Base-by-base conservation (phyloP, 2,888 invertebrate species). In the Hermaeophaga mercurialis region DNA sequence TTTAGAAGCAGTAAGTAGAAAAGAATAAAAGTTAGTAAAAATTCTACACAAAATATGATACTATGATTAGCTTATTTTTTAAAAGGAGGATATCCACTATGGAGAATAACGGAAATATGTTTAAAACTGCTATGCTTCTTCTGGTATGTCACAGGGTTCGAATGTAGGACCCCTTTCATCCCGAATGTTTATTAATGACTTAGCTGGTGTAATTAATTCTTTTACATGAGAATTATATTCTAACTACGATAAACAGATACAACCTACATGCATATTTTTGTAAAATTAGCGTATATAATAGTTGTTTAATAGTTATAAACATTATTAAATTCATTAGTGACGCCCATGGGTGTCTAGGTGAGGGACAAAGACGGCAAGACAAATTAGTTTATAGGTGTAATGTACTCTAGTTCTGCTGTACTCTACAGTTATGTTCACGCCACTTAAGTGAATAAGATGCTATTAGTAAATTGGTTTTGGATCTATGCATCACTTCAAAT, bases 391-490 rank as follows among this genome's bases (percentile, higher is more conserved):
- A 3, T 19, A 18, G 39, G 19, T 39, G 19, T 39, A 18, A 19
- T 39, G 19, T 39, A 39, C 39, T 39, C 39, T 19, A 18, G 15
- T 39, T 39, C 14, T n/a, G 12, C 39, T 11, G 3, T n/a, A n/a
- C 9, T 15, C 39, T 15, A 19, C n/a, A 19, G 18, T 19, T 39
- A 39, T 39, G 19, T 39, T 39, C 9, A 19, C 39, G 19, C 19
- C 39, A 12, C 5, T n/a, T 3, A 15, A n/a, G 39, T 39, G 39
- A 39, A 18, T 39, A 39, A 38, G 39, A 39, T 39, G 8, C 22
- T n/a, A 39, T 39, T 39, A 39, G 39, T 39, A 39, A 39, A 39
- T 39, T 15, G 19, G 22, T n/a, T 39, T 39, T n/a, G n/a, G 19
- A 39, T 18, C 39, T n/a, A 39, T n/a, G 19, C 11, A 19, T 22